These are phyloP conservation scores for Pseudochaenichthys georgianus DNA, from an alignment of 2,797 vertebrate species.

Conservation along the genomic window DNA sequence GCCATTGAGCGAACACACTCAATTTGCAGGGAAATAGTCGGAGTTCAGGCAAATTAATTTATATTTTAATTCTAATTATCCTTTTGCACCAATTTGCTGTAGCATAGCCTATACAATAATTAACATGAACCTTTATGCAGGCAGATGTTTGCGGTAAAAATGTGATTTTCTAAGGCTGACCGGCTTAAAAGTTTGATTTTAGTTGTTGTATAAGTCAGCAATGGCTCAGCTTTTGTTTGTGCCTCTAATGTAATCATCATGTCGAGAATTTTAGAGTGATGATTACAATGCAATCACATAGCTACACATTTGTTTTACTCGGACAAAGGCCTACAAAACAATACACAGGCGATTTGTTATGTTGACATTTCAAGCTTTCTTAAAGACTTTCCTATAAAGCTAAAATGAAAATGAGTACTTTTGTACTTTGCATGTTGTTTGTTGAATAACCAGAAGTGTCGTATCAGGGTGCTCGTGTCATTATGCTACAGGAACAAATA, in stretches of 20 bases:
- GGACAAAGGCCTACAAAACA: not conserved
- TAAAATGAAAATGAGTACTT: not conserved
- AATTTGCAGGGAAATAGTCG: slow-evolving; percentile 40
- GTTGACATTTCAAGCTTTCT: not conserved
- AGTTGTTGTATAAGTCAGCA: not conserved
- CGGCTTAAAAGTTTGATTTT: slow-evolving; percentile 1
- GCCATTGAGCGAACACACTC: slow-evolving; percentile 27
- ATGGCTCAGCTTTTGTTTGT: not conserved
- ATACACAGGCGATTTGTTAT: not conserved
- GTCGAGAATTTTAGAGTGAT: not conserved
- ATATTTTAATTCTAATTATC: not conserved
- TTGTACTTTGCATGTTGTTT: not conserved
- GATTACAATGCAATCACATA: not conserved
- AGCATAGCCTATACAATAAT: not conserved
- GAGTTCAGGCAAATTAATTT: slow-evolving; percentile 23
- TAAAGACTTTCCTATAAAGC: not conserved
- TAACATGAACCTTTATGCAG: not conserved
- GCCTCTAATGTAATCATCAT: not conserved
- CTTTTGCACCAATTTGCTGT: not conserved
- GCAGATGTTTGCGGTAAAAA: not conserved
- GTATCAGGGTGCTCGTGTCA: not conserved
- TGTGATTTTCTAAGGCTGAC: not conserved
- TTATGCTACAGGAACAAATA: too few relatives aligned
- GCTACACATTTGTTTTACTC: not conserved
- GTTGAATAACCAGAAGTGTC: not conserved